phyloP scores from a whole-genome alignment of 2,113 vertebrate species.

The Oncorhynchus clarkii region DNA sequence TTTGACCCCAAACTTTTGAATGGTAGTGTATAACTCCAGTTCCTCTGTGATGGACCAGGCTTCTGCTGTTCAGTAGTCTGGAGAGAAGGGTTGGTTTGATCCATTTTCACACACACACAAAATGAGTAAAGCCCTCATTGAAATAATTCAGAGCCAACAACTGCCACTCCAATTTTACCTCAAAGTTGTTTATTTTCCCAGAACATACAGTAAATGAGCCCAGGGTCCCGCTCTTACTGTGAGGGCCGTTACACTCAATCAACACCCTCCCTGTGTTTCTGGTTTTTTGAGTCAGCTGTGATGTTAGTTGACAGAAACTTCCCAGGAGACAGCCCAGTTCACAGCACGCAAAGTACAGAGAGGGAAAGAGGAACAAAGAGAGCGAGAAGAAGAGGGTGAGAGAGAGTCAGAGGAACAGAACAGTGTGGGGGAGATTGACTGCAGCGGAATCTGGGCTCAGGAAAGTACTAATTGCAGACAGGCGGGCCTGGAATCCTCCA shows the following conservation, averaged over 20 bases:
- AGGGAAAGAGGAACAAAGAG: neutral
- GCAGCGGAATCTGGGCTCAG: conserved; percentile 61
- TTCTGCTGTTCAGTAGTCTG: too few species aligned
- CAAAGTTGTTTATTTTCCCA: conserved; percentile 22
- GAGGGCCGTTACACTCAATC: conserved; percentile 18
- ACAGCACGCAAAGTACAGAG: conserved; percentile 19
- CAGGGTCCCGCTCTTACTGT: neutral
- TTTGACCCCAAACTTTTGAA: too few species aligned
- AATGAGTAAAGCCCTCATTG: too few species aligned
- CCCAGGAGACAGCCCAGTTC: conserved; percentile 30
- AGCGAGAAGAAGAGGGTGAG: neutral
- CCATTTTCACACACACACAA: conserved; percentile 6
- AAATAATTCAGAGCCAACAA: conserved; percentile 5
- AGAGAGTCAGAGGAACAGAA: neutral
- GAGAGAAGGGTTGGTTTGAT: neutral
- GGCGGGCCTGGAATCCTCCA: conserved; percentile 64
- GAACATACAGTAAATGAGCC: neutral
- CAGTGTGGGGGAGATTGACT: conserved; percentile 43
- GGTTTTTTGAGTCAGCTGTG: conserved; percentile 6
- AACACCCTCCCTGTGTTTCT: conserved; percentile 17
- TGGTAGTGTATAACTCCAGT: too few species aligned
- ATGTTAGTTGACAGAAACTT: conserved; percentile 1
- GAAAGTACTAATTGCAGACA: conserved; percentile 66
- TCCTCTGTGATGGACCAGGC: too few species aligned
- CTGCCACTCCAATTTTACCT: neutral